A percentile compares a stretch with the other conserved stretches of the same genome.
Evolutionary conservation across 2,797 vertebrate genomes (phyloP).

Genomic region (Aselliscus stoliczkanus): DNA sequence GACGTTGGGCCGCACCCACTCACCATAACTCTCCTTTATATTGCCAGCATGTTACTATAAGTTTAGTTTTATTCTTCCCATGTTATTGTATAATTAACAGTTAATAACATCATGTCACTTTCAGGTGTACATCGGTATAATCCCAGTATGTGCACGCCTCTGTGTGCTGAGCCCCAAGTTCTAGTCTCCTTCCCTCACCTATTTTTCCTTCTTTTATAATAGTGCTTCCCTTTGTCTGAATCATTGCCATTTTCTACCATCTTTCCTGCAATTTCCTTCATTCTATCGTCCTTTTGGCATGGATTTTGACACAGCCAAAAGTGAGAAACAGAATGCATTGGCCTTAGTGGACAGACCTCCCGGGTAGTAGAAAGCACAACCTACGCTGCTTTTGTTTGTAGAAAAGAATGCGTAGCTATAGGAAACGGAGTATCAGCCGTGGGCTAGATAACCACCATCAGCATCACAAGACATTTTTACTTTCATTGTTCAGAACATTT

Average conservation of each 20-base stretch:
- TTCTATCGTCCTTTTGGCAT: not conserved
- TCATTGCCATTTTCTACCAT: too few species aligned
- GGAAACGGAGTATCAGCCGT: not conserved
- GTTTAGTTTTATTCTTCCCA: too few species aligned
- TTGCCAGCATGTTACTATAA: too few species aligned
- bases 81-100: too few species aligned
- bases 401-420: fast-evolving
- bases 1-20: too few species aligned
- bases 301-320: not conserved
- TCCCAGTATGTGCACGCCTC: too few species aligned
- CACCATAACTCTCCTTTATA: too few species aligned
- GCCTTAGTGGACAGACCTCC: too few species aligned
- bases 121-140: fast-evolving
- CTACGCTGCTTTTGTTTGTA: not conserved
- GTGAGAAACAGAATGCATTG: not conserved
- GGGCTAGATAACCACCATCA: not conserved
- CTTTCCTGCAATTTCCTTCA: not conserved
- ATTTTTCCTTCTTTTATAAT: not conserved
- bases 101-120: too few species aligned
- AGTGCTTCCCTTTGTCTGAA: not conserved
- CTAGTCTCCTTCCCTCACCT: too few species aligned
- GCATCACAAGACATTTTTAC: not conserved
- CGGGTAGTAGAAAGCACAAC: not conserved
- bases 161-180: too few species aligned
- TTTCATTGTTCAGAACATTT: not conserved